Conservation (phyloP, 2,113 vertebrate genomes). For the Scortum barcoo region DNA sequence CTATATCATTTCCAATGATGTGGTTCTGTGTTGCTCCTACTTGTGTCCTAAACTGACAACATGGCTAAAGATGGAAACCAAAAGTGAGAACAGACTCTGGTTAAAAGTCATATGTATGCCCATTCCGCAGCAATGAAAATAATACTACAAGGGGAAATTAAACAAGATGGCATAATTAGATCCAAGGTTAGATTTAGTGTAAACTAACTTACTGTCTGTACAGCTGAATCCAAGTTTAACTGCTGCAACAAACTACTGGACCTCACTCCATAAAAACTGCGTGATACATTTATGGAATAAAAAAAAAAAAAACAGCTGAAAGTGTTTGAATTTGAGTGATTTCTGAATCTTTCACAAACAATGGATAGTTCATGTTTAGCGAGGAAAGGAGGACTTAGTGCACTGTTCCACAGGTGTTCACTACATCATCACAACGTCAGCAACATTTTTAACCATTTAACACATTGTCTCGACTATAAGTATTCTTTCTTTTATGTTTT, state of each 20-base stretch:
- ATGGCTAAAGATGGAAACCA: not conserved
- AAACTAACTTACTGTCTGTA: too few species aligned
- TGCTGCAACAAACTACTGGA: not conserved
- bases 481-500: not conserved
- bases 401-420: not conserved
- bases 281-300: not conserved
- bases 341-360: not conserved
- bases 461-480: not conserved
- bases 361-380: not conserved
- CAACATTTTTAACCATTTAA: constrained; percentile 1
- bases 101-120: not conserved
- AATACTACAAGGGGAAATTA: not conserved
- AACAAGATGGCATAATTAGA: not conserved
- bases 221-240: not conserved
- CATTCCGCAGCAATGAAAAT: not conserved
- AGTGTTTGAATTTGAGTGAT: not conserved
- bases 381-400: constrained; percentile 1
- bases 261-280: too few species aligned
- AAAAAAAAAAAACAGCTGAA: not conserved
- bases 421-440: not conserved
- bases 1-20: not conserved
- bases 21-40: not conserved
- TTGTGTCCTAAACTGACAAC: not conserved
- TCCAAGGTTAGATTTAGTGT: not conserved
- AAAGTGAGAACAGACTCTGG: not conserved